Percentiles rank a stretch among this genome's conserved stretches.
phyloP scores from a whole-genome alignment of 1,140 invertebrate genomes.

The Cydia strobilella region DNA sequence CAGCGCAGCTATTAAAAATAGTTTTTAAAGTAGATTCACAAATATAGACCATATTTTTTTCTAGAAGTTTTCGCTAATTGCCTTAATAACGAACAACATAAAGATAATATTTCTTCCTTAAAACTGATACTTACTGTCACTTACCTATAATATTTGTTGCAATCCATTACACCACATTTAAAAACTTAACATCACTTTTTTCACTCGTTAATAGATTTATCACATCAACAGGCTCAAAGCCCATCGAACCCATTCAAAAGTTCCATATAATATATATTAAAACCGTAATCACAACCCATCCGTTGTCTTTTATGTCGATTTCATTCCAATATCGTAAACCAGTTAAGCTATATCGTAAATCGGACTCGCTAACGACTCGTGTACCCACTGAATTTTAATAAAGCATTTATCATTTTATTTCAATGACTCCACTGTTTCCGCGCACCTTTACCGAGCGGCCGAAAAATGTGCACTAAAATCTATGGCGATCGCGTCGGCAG shows the following conservation, averaged over 20 bases:
- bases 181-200: neutral
- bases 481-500: constrained; percentile 44
- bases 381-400: constrained; percentile 54
- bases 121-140: neutral
- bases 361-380: constrained; percentile 20
- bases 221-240: neutral
- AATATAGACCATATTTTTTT: too few relatives aligned
- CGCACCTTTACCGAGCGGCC: constrained; percentile 50
- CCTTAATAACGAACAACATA: too few relatives aligned
- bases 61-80: too few relatives aligned
- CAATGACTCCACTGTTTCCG: constrained; percentile 14
- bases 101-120: too few relatives aligned
- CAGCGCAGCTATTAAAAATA: too few relatives aligned
- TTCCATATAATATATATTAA: too few relatives aligned
- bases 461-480: constrained; percentile 55
- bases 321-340: constrained; percentile 34
- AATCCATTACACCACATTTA: neutral
- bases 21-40: too few relatives aligned
- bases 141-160: neutral
- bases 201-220: neutral
- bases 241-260: constrained; percentile 18
- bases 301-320: constrained; percentile 48
- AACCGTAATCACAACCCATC: constrained; percentile 50
- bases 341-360: constrained; percentile 34
- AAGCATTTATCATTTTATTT: constrained; percentile 38